phyloP scores from a whole-genome alignment of 2,888 invertebrate genomes.

The Callosobruchus maculatus region DNA sequence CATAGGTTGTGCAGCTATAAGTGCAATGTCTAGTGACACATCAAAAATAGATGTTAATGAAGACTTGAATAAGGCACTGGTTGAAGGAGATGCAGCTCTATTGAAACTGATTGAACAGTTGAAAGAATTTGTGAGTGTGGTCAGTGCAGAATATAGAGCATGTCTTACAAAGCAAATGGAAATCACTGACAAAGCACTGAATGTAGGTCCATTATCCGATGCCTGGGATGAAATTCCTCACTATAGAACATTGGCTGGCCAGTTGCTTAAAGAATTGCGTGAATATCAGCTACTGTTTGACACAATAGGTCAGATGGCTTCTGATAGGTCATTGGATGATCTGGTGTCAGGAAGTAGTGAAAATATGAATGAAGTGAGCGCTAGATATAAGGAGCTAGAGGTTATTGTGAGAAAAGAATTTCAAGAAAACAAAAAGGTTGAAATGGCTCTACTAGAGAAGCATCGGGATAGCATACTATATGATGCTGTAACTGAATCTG shows the following conservation, averaged over 20 bases:
- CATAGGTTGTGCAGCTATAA: conserved; percentile 1
- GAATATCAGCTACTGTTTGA: conserved; percentile 39
- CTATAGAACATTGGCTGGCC: conserved; percentile 36
- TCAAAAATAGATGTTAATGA: conserved; percentile 13
- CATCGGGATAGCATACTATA: conserved; percentile 36
- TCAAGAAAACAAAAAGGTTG: conserved; percentile 37
- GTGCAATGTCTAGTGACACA: neutral
- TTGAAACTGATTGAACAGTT: conserved; percentile 39
- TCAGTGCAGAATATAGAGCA: conserved; percentile 40
- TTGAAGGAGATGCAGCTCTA: conserved; percentile 38
- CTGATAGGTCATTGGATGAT: conserved; percentile 28
- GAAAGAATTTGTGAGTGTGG: conserved; percentile 34
- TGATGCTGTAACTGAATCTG: conserved; percentile 3
- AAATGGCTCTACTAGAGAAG: conserved; percentile 36
- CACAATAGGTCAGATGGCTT: conserved; percentile 39
- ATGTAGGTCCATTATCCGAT: conserved; percentile 34
- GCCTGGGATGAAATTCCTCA: conserved; percentile 41
- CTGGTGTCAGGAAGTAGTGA: conserved; percentile 15
- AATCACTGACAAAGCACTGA: conserved; percentile 34
- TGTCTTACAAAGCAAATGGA: conserved; percentile 43
- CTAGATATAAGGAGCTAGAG: conserved; percentile 34
- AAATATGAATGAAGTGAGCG: conserved; percentile 15
- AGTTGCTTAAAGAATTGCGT: conserved; percentile 38
- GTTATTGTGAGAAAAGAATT: conserved; percentile 32
- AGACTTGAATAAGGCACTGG: conserved; percentile 28